These are phyloP conservation scores for Aricia agestis DNA, from an alignment of 1,140 invertebrate genomes.

Conservation along the genomic window DNA sequence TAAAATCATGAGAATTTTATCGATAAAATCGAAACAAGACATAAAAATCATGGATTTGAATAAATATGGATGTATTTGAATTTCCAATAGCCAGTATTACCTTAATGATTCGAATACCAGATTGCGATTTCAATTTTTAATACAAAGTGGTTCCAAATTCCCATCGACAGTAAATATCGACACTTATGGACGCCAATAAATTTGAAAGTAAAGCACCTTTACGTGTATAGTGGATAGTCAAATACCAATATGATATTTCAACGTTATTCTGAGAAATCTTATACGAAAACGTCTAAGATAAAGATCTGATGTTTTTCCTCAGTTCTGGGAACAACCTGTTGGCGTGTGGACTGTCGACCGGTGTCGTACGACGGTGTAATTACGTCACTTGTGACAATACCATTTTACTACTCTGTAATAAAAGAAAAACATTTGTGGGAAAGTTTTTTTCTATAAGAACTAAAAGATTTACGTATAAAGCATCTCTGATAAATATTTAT, in stretches of 20 bases:
- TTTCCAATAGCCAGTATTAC: not conserved
- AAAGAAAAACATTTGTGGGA: not conserved
- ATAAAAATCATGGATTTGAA: not conserved
- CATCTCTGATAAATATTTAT: too few relatives aligned
- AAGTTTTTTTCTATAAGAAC: not conserved
- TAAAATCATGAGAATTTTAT: not conserved
- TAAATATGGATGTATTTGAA: slow-evolving; percentile 1
- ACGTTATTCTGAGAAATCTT: not conserved
- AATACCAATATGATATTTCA: not conserved
- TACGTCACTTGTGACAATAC: not conserved
- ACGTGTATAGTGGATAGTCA: too few relatives aligned
- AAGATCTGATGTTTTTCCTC: not conserved
- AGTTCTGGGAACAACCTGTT: not conserved
- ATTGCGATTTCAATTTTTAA: not conserved
- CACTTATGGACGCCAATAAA: too few relatives aligned
- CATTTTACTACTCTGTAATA: not conserved
- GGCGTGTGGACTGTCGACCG: not conserved
- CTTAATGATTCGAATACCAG: not conserved
- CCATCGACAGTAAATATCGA: too few relatives aligned
- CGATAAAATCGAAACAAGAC: slow-evolving; percentile 1
- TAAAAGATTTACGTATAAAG: too few relatives aligned
- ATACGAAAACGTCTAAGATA: not conserved
- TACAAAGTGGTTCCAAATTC: too few relatives aligned
- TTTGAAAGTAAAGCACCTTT: too few relatives aligned
- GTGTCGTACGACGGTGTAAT: not conserved